These are phyloP conservation scores for Tineola bisselliella DNA, from an alignment of 2,888 invertebrate genomes.

Conservation along the genomic window DNA sequence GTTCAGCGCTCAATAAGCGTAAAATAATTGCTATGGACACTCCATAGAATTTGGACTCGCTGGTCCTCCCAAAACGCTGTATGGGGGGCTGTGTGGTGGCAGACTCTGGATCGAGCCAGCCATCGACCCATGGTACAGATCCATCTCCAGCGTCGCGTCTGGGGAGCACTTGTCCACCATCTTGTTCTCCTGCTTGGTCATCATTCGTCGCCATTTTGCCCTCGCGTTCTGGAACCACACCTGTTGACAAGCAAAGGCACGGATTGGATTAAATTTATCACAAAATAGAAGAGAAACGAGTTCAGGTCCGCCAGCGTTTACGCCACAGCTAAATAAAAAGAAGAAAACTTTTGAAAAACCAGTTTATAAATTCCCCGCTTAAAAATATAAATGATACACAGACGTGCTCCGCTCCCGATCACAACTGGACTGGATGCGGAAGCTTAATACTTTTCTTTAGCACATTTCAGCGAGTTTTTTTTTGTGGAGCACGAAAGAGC, in stretches of 20 bases:
- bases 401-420: not conserved
- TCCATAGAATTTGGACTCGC: constrained; percentile 79
- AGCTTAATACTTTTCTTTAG: constrained; percentile 31
- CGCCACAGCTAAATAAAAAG: constrained; percentile 1
- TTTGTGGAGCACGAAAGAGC: constrained; percentile 34
- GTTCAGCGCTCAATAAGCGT: constrained; percentile 34
- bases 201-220: constrained; percentile 92
- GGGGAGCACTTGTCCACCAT: constrained; percentile 76
- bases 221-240: constrained; percentile 97
- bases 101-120: constrained; percentile 71
- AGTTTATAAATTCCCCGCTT: not conserved
- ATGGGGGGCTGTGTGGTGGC: constrained; percentile 76
- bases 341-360: constrained; percentile 3
- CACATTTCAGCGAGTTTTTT: constrained; percentile 28
- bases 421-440: constrained; percentile 26
- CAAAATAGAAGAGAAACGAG: not conserved
- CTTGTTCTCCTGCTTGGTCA: constrained; percentile 82
- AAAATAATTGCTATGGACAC: constrained; percentile 72
- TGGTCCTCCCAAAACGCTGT: constrained; percentile 72
- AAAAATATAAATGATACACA: constrained; percentile 8
- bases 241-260: constrained; percentile 67
- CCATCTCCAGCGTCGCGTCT: constrained; percentile 71
- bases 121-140: constrained; percentile 72
- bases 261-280: constrained; percentile 1
- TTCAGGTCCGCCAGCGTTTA: constrained; percentile 4